These are phyloP conservation scores for Selene dorsalis DNA, from an alignment of 2,797 vertebrate genomes.

Conservation along the genomic window DNA sequence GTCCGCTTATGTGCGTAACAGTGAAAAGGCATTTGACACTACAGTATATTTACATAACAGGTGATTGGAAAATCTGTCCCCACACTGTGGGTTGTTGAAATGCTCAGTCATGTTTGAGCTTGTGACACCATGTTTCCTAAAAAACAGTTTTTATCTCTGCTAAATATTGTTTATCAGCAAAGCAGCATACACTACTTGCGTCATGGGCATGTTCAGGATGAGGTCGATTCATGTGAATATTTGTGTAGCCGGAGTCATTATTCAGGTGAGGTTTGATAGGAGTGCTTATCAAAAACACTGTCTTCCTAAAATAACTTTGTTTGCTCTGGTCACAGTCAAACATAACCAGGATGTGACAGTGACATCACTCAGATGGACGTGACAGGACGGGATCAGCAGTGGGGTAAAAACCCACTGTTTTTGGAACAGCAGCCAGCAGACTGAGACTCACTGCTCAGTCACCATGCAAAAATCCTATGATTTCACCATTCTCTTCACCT, in stretches of 20 bases:
- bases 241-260: constrained; percentile 36
- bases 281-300: constrained; percentile 16
- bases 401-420: constrained; percentile 22
- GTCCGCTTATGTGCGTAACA: constrained; percentile 29
- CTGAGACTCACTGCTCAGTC: constrained; percentile 12
- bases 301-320: constrained; percentile 32
- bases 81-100: constrained; percentile 55
- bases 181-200: not conserved
- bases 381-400: not conserved
- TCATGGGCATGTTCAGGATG: constrained; percentile 47
- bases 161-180: constrained; percentile 48
- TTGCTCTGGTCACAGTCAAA: constrained; percentile 35
- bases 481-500: constrained; percentile 53
- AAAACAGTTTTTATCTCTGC: constrained; percentile 36
- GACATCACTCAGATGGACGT: constrained; percentile 13
- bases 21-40: constrained; percentile 29
- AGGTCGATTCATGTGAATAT: constrained; percentile 35
- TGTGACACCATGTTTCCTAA: constrained; percentile 55
- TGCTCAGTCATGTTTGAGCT: constrained; percentile 54
- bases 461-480: constrained; percentile 29
- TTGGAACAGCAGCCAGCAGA: not conserved
- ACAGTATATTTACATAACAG: constrained; percentile 45
- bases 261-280: constrained; percentile 30
- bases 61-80: constrained; percentile 68
- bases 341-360: constrained; percentile 13